These are phyloP conservation scores for Thunnus albacares DNA, from an alignment of 2,797 vertebrate species.

Conservation along the genomic window DNA sequence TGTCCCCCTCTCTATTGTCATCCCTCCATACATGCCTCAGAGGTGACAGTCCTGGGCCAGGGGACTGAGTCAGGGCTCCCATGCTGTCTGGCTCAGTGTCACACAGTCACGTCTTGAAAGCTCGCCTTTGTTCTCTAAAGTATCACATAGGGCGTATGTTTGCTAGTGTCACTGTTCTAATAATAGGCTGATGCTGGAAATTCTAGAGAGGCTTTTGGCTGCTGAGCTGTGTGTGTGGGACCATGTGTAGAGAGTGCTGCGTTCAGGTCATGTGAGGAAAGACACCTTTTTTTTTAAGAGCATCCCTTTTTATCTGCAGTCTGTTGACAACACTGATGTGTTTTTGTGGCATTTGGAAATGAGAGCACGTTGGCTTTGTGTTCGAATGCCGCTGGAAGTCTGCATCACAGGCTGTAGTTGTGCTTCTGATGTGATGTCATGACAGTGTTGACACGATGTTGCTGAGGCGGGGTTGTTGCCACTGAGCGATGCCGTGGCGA, in stretches of 20 bases:
- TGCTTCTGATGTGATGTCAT: conserved; percentile 79
- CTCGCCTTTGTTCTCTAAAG: conserved; percentile 71
- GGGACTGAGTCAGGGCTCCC: conserved; percentile 50
- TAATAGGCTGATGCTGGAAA: conserved; percentile 73
- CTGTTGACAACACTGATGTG: conserved; percentile 29
- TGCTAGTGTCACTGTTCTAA: conserved; percentile 72
- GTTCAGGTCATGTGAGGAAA: conserved; percentile 63
- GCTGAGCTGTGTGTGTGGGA: conserved; percentile 42
- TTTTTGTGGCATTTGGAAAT: conserved; percentile 28
- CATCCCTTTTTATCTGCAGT: conserved; percentile 35
- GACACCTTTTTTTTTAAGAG: conserved; percentile 41
- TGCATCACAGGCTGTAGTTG: conserved; percentile 55
- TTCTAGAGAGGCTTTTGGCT: conserved; percentile 61
- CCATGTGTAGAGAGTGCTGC: conserved; percentile 45
- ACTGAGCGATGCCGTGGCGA: conserved; percentile 55
- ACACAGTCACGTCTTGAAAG: conserved; percentile 61
- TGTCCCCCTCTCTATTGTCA: conserved; percentile 56
- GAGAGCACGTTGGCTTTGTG: conserved; percentile 51
- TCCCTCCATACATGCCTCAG: conserved; percentile 54
- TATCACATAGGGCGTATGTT: conserved; percentile 58
- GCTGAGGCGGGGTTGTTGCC: conserved; percentile 80
- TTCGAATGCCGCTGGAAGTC: conserved; percentile 31
- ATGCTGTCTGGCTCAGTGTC: conserved; percentile 46
- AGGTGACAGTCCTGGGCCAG: conserved; percentile 57
- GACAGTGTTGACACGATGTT: conserved; percentile 76